These are phyloP conservation scores for Phataginus tricuspis DNA, from an alignment of 2,797 vertebrate genomes.

Conservation along the genomic window DNA sequence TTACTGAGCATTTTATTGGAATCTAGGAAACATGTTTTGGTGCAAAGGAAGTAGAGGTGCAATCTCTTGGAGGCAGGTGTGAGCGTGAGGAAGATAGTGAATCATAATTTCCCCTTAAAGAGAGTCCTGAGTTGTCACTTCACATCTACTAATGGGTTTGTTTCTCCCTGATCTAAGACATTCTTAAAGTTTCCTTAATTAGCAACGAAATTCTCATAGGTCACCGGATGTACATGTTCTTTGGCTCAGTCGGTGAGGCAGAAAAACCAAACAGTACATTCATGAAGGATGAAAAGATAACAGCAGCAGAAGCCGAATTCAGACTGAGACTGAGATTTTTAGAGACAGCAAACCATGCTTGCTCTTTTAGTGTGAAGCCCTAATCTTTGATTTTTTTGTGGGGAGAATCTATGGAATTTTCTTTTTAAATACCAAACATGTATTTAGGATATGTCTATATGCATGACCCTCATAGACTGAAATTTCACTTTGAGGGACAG, in stretches of 20 bases:
- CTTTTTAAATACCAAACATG: not conserved
- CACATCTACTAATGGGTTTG: not conserved
- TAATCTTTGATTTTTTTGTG: not conserved
- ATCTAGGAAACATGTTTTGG: not conserved
- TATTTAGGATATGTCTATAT: not conserved
- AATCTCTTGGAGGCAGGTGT: not conserved
- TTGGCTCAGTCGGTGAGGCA: not conserved
- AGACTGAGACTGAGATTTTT: not conserved
- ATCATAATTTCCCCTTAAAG: slow-evolving; percentile 8
- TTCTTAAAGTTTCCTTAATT: not conserved
- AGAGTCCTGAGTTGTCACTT: slow-evolving; percentile 30
- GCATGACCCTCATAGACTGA: not conserved
- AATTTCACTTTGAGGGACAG: slow-evolving; percentile 5
- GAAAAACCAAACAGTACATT: not conserved
- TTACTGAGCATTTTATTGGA: slow-evolving; percentile 12
- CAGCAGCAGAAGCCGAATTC: not conserved
- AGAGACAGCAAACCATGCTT: not conserved
- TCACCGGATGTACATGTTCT: not conserved
- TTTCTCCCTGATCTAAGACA: slow-evolving; percentile 19
- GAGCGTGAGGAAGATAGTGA: not conserved
- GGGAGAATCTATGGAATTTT: not conserved
- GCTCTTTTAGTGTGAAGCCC: not conserved
- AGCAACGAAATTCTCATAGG: not conserved
- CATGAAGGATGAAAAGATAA: not conserved
- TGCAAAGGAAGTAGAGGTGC: not conserved